Evolutionary conservation across 1,140 invertebrate species (phyloP), one percentile per base, ranked within the genome.

Genomic region (Agrilus planipennis): DNA sequence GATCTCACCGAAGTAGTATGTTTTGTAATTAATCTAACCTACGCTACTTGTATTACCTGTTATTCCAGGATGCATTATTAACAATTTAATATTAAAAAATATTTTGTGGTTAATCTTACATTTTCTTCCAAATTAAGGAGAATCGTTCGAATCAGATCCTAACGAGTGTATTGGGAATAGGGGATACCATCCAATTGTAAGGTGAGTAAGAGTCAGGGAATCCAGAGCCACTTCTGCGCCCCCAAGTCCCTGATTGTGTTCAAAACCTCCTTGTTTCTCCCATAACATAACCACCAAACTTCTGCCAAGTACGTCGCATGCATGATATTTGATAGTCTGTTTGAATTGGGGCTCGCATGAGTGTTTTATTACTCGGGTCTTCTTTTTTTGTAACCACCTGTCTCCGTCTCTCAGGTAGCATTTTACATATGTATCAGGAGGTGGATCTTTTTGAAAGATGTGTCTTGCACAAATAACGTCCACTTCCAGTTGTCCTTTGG

Each of bases 371-470:
- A 62, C 60, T 22, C 83, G 71, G 0, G 89, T 94, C 61, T 94
- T 95, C 45, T 87, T 80, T 58, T 92, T 93, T 54, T 90, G 84
- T 36, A 91, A 64, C 74, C 84, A 81, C 46, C 84, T 77, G 34
- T 87, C 82, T 19, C 85, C 84, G 51, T 90, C 86, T 20, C 86
- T 77, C 19, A 95, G 67, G 58, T 92, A 93, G 32, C 87, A 92
- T 66, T 94, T 94, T 34, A 93, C 88, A 65, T 94, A 95, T 3
- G 89, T 92, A 57, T 93, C 89, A 70, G 74, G 63, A 34, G 63
- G 65, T 12, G 60, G 63, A 32, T 71, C 69, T 29, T 62, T 62
- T 15, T 62, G 55, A 10, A 65, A 54, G 42, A 72, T 70, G 42
- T 71, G 68, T 19, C 65, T 57, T 7, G 67, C 70, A 37, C 63